Evolutionary conservation across 1,140 invertebrate species (phyloP).

Genomic region (Drosophila bifasciata): DNA sequence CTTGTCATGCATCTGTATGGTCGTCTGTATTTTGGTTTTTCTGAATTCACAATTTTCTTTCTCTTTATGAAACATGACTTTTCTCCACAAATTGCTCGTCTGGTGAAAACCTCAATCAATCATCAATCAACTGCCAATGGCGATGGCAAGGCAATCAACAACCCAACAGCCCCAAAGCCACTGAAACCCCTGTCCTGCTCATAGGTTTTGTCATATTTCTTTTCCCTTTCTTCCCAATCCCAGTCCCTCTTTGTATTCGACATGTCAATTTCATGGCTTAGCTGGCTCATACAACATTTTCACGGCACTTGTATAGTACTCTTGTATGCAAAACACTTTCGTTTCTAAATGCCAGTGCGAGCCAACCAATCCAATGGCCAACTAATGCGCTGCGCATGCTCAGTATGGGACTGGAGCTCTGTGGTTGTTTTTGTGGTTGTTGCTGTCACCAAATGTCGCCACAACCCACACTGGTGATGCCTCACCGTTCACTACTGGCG

Average conservation of each 20-base stretch:
- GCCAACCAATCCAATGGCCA: constrained; percentile 12
- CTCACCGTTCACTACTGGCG: constrained; percentile 16
- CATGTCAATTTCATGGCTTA: constrained; percentile 69
- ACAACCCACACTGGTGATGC: constrained; percentile 39
- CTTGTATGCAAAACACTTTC: constrained; percentile 69
- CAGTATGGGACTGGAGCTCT: constrained; percentile 4
- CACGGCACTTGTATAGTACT: constrained; percentile 10
- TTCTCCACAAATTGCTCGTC: constrained; percentile 50
- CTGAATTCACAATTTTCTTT: constrained; percentile 40
- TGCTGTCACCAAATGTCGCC: constrained; percentile 57
- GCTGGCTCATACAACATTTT: constrained; percentile 50
- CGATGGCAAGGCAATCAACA: constrained; percentile 31
- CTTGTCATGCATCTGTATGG: constrained; percentile 27
- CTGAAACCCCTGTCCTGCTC: constrained; percentile 51
- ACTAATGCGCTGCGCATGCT: constrained; percentile 59
- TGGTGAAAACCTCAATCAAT: constrained; percentile 79
- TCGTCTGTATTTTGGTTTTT: constrained; percentile 40
- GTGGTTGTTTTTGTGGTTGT: constrained; percentile 1
- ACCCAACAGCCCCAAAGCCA: constrained; percentile 39
- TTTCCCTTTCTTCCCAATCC: constrained; percentile 32
- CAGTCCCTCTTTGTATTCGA: constrained; percentile 16
- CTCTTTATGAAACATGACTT: constrained; percentile 33
- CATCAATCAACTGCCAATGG: constrained; percentile 61
- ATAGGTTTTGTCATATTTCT: constrained; percentile 43
- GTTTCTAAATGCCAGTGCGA: constrained; percentile 45